Evolutionary conservation across 2,113 vertebrate genomes (phyloP).

Genomic region (Peucedramus taeniatus): DNA sequence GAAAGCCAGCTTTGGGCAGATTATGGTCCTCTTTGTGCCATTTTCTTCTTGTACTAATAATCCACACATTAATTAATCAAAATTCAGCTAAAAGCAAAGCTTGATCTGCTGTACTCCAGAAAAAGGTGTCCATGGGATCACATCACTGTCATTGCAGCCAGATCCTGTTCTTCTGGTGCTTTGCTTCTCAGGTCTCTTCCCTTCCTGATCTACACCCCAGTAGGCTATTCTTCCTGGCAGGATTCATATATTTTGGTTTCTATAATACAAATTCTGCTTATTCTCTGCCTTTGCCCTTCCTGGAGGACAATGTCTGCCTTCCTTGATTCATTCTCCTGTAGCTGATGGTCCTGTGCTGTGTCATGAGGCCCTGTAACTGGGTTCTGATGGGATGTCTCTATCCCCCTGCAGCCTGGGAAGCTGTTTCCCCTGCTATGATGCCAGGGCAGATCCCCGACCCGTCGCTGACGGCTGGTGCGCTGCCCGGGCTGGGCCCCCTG

Average conservation of each 20-base stretch:
- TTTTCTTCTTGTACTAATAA: neutral
- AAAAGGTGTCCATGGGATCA: neutral
- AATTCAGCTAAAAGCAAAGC: neutral
- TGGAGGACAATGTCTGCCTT: neutral
- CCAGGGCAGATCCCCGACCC: conserved; percentile 96
- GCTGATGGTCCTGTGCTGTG: neutral
- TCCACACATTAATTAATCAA: neutral
- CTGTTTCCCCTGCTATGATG: conserved; percentile 86
- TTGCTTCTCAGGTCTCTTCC: neutral
- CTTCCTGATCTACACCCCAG: neutral
- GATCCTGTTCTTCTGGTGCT: neutral
- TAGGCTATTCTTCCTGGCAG: neutral
- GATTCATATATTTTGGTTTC: neutral
- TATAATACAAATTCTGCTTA: neutral
- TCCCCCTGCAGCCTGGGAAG: conserved; percentile 47
- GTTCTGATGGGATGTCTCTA: neutral
- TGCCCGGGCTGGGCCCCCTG: conserved; percentile 88
- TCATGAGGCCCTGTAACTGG: neutral
- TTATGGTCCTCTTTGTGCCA: neutral
- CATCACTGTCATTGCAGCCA: neutral
- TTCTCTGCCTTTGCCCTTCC: neutral
- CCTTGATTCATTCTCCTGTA: rapidly evolving
- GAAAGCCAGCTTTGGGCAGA: neutral
- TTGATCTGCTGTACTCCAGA: neutral
- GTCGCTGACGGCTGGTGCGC: conserved; percentile 86